Evolutionary conservation across 2,113 vertebrate genomes (phyloP).

Genomic region (chimpanzee (Pan troglodytes)): DNA sequence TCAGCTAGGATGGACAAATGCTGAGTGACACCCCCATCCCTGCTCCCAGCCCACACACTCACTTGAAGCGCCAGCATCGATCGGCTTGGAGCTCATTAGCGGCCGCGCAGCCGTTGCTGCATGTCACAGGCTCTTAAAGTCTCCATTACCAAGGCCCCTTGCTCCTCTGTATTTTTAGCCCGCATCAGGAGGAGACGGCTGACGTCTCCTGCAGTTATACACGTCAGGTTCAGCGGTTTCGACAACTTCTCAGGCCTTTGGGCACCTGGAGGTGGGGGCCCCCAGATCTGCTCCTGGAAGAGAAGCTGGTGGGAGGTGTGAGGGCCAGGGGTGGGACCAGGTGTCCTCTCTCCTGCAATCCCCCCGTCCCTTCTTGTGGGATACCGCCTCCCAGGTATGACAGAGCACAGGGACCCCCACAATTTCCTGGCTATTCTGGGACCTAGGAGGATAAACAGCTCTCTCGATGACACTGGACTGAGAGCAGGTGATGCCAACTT

Average conservation of each 20-base stretch:
- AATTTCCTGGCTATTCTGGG: neutral
- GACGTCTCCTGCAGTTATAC: constrained; percentile 64
- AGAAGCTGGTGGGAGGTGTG: neutral
- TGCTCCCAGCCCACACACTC: constrained; percentile 54
- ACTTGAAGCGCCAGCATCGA: constrained; percentile 47
- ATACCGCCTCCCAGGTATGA: neutral
- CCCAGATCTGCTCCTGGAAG: neutral
- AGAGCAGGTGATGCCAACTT: neutral
- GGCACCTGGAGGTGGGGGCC: neutral
- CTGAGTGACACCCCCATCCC: constrained; percentile 62
- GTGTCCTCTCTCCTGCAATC: neutral
- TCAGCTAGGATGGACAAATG: constrained; percentile 68
- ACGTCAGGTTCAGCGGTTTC: constrained; percentile 61
- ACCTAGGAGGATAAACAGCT: neutral
- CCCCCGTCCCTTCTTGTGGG: neutral
- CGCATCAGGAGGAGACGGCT: constrained; percentile 63
- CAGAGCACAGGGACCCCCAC: neutral
- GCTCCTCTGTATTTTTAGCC: constrained; percentile 74
- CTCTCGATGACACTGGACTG: neutral
- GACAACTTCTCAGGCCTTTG: constrained; percentile 68
- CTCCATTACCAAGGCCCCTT: constrained; percentile 73
- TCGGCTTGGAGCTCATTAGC: constrained; percentile 70
- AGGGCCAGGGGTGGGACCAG: neutral
- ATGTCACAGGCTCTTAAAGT: constrained; percentile 81
- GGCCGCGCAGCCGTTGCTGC: constrained; percentile 14